Evolutionary conservation across 2,113 vertebrate species (phyloP).

Genomic region (Muntiacus reevesi): DNA sequence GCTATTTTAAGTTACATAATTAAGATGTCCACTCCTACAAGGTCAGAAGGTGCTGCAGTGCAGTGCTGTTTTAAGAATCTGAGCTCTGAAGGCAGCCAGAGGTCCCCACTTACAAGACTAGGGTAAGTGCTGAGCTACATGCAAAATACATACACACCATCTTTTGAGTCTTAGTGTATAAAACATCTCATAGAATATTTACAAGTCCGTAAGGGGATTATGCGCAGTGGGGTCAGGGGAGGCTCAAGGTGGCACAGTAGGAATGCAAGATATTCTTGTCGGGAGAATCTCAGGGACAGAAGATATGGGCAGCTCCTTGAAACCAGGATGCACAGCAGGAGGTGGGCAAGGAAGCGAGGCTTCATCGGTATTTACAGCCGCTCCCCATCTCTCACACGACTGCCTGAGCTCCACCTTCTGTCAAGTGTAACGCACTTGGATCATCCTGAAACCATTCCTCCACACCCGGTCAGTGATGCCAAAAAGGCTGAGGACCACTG

Average conservation of each 20-base stretch:
- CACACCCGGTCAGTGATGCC: neutral
- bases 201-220: neutral
- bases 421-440: neutral
- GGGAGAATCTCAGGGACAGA: neutral
- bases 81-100: neutral
- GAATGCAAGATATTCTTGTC: neutral
- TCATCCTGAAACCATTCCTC: neutral
- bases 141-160: neutral
- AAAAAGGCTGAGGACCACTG: neutral
- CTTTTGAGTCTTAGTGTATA: neutral
- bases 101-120: neutral
- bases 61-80: neutral
- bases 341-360: neutral
- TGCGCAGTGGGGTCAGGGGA: neutral
- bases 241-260: neutral
- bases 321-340: neutral
- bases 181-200: neutral
- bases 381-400: neutral
- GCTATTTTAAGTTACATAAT: neutral
- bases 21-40: neutral
- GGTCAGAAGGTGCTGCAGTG: neutral
- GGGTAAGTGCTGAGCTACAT: neutral
- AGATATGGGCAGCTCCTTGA: neutral
- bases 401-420: neutral
- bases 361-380: neutral